These are phyloP conservation scores for Galerucella pusilla DNA, from an alignment of 2,888 invertebrate genomes.

Conservation along the genomic window DNA sequence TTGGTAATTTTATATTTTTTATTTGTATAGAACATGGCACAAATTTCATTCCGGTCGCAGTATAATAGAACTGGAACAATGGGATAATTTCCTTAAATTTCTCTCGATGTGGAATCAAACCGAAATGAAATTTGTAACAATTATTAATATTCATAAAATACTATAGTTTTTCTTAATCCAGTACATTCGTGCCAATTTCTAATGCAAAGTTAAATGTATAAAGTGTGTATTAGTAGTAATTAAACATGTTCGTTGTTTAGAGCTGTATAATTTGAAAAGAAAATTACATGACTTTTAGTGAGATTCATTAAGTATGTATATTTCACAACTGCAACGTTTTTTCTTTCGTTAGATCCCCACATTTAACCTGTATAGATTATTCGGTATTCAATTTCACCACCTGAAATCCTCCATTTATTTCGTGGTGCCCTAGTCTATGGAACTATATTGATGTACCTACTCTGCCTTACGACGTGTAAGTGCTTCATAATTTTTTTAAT, in stretches of 20 bases:
- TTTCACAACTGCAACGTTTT: background rate
- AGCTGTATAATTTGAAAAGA: background rate
- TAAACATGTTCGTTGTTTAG: background rate
- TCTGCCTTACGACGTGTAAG: too few species aligned
- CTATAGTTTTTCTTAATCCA: background rate
- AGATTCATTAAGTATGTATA: background rate
- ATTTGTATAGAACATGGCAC: background rate
- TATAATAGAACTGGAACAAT: too few species aligned
- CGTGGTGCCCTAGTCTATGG: too few species aligned
- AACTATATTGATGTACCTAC: too few species aligned
- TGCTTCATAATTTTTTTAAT: too few species aligned
- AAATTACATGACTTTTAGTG: background rate
- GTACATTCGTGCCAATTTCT: background rate
- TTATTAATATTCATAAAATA: background rate
- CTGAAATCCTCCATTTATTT: background rate
- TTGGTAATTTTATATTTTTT: background rate
- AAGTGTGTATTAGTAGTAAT: background rate
- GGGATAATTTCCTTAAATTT: too few species aligned
- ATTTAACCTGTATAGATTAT: background rate
- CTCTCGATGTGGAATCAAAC: background rate
- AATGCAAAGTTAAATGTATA: background rate
- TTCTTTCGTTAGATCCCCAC: background rate
- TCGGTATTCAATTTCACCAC: background rate
- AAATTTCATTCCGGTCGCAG: background rate
- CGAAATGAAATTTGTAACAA: background rate